Evolutionary conservation across 1,140 invertebrate species (phyloP), one percentile per base, ranked within the genome.

Genomic region (Trialeurodes vaporariorum): DNA sequence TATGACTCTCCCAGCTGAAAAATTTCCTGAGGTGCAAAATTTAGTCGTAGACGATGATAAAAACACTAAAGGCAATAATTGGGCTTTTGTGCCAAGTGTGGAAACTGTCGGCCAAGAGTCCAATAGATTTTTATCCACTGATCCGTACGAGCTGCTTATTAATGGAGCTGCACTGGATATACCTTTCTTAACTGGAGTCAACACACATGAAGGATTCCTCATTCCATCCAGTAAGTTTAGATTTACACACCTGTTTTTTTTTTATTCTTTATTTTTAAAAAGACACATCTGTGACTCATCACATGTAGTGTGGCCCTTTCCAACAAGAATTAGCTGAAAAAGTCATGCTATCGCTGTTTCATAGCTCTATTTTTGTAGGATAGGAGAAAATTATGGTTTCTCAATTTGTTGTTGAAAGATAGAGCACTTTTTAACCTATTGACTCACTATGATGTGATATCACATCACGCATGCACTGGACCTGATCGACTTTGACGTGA

Each of bases 111-210:
- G 25, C 9, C 9, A 11, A 11, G n/a, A n/a, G n/a, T n/a, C n/a
- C n/a, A 25, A 25, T 11, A 25, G n/a, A 23, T 61, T 61, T 25
- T 23, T 61, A 22, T 23, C 60, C 60, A 61, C n/a, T 23, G n/a
- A 22, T 61, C 60, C 60, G 5, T 11, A 25, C 11, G 60, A 61
- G 11, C 11, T 61, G 25, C 5, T 61, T 61, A 11, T 22, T 11
- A 22, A n/a, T n/a, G n/a, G n/a, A 11, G n/a, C 5, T 61, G n/a
- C 25, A 22, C 5, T 11, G 5, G 60, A 61, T 61, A n/a, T 61
- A 13, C 81, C 83, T 9, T 77, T 81, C 23, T 77, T 85, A 65
- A 79, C 80, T 0, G 84, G 84, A 12, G 84, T 80, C 68, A 84
- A 82, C 58, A 79, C 81, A 0, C 77, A 84, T 69, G 83, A 85